Base-by-base conservation (phyloP, 2,888 invertebrate species). In the Lepas anatifera region DNA sequence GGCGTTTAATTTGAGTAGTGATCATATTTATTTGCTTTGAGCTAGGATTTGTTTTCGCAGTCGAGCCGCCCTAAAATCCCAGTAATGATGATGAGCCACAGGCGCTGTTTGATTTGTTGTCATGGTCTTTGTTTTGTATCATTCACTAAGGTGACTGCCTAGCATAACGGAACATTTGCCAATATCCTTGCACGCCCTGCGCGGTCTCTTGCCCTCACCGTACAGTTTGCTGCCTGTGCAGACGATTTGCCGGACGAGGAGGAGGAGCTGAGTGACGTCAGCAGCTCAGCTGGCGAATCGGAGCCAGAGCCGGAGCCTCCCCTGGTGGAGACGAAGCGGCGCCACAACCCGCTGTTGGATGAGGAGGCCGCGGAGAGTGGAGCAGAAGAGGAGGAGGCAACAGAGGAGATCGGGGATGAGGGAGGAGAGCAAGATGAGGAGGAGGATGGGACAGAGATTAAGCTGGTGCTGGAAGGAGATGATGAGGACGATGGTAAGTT, bases 321-420 rank as follows among this genome's bases (percentile, higher is more conserved):
- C 10, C 73, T 75, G 6, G 72, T 71, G 43, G 72, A 71, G 22
- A 71, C 67, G 48, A 64, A 68, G 22, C 68, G 48, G 8, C 66
- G 70, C 25, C 70, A 69, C 50, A 71, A 58, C 48, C 77, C 76
- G 8, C 82, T 81, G 75, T 76, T 79, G 68, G 82, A 83, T 74
- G 81, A 84, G 32, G 87, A 86, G 74, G 83, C 83, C 39, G 79
- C 78, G 63, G 80, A 78, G 18, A 78, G 78, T 64, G 77, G 76
- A 32, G 64, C 32, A 29, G 58, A 22, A 4, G n/a, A 41, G 0
- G 50, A 58, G 32, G 58, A 35, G 2, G 35, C 7, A 10, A 10
- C 11, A 2, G 58, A 32, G 10, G 71, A 71, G 4, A 70, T 69
- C 25, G 71, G 67, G 39, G 70, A 70, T n/a, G 68, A 72, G 68